Evolutionary conservation across 2,113 vertebrate species (phyloP).

Genomic region (Microcebus jonahi): DNA sequence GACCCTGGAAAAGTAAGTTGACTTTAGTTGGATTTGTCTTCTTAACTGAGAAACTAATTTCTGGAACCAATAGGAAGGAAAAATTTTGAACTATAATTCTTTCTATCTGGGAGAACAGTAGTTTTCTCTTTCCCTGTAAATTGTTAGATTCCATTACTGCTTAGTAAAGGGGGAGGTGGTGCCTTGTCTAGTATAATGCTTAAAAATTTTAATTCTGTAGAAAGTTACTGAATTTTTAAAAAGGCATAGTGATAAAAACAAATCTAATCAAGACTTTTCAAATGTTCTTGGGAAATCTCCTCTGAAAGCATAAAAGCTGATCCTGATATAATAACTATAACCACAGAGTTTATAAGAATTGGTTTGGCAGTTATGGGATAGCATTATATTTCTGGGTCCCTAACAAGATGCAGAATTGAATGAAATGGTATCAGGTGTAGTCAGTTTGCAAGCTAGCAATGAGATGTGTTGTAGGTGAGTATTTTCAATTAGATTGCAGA

Average conservation of each 20-base stretch:
- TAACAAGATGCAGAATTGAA: background rate
- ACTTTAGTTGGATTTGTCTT: background rate
- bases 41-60: slow-evolving; percentile 33
- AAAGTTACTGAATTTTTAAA: slow-evolving; percentile 11
- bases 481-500: background rate
- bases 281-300: background rate
- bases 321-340: background rate
- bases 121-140: background rate
- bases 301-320: background rate
- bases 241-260: background rate
- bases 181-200: background rate
- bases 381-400: background rate
- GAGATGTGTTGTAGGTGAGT: background rate
- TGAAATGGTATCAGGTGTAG: background rate
- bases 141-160: background rate
- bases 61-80: background rate
- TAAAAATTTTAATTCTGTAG: background rate
- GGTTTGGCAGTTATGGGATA: background rate
- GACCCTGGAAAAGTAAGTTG: background rate
- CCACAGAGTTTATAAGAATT: background rate
- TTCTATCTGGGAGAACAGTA: background rate
- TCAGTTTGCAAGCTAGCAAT: background rate
- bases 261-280: background rate
- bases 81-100: background rate
- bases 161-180: background rate